phyloP scores from a whole-genome alignment of 2,888 invertebrate genomes.

The Pachliopta kotzebuea region DNA sequence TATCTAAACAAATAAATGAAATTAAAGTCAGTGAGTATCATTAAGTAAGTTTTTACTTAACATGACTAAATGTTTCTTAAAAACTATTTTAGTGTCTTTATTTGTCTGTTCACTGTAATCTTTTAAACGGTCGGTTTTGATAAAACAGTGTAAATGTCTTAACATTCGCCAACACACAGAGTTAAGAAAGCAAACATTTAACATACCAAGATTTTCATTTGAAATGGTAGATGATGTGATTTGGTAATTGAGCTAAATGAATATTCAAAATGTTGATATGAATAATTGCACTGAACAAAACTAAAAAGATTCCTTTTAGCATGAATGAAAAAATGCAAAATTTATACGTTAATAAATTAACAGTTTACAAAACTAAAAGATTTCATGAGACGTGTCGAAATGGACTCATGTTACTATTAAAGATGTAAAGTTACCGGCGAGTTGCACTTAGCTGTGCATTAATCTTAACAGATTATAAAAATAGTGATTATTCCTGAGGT shows the following conservation, averaged over 20 bases:
- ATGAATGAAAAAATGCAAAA: background rate
- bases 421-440: constrained; percentile 19
- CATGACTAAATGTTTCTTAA: no score
- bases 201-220: no score
- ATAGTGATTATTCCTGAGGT: constrained; percentile 20
- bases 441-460: constrained; percentile 13
- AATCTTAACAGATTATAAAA: constrained; percentile 27
- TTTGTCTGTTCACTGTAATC: no score
- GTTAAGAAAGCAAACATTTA: no score
- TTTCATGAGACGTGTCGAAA: constrained; percentile 20
- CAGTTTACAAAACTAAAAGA: constrained; percentile 10
- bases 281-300: background rate
- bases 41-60: no score
- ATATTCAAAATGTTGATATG: background rate
- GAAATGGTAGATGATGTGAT: background rate
- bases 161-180: no score
- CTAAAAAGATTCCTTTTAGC: background rate
- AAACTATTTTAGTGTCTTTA: no score
- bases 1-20: no score
- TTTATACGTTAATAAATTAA: constrained; percentile 4
- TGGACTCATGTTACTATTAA: constrained; percentile 8
- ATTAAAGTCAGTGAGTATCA: no score
- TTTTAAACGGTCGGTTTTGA: no score
- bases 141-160: no score
- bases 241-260: background rate